Percentiles rank a stretch among this genome's conserved stretches.
Evolutionary conservation across 2,888 invertebrate genomes (phyloP).

Genomic region (Pyrgus malvae): DNA sequence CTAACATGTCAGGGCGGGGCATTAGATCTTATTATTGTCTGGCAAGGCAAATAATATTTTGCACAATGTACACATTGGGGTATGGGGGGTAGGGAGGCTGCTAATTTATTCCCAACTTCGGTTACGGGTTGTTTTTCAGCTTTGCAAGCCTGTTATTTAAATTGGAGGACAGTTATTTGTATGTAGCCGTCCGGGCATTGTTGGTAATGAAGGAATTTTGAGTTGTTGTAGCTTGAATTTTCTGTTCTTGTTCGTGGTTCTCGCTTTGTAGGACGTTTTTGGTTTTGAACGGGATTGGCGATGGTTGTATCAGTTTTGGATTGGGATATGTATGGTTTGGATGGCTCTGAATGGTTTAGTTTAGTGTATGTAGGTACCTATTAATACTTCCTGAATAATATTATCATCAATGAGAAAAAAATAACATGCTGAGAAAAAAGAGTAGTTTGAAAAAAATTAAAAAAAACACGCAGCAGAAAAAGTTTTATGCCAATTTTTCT

Average conservation of each 20-base stretch:
- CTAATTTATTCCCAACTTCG: conserved; percentile 82
- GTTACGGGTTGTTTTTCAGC: conserved; percentile 82
- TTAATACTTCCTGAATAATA: too few species aligned
- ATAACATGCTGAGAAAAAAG: too few species aligned
- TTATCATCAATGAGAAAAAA: too few species aligned
- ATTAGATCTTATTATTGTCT: conserved; percentile 81
- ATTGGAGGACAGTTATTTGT: conserved; percentile 79
- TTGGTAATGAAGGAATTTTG: conserved; percentile 75
- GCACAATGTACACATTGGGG: conserved; percentile 86
- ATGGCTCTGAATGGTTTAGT: not conserved
- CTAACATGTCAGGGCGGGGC: conserved; percentile 82
- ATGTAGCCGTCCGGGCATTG: conserved; percentile 70
- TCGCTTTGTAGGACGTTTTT: conserved; percentile 10
- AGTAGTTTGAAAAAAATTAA: too few species aligned
- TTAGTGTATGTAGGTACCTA: too few species aligned
- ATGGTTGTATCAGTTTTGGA: too few species aligned
- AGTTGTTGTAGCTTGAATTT: conserved; percentile 23
- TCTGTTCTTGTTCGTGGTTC: conserved; percentile 36
- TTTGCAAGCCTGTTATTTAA: conserved; percentile 81
- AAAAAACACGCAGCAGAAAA: too few species aligned
- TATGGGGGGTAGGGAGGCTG: conserved; percentile 58
- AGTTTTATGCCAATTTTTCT: too few species aligned
- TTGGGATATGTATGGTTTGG: not conserved
- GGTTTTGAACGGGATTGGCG: not conserved
- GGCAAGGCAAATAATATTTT: conserved; percentile 88